Conservation (phyloP, 2,888 invertebrate species). For the Tinea semifulvella region DNA sequence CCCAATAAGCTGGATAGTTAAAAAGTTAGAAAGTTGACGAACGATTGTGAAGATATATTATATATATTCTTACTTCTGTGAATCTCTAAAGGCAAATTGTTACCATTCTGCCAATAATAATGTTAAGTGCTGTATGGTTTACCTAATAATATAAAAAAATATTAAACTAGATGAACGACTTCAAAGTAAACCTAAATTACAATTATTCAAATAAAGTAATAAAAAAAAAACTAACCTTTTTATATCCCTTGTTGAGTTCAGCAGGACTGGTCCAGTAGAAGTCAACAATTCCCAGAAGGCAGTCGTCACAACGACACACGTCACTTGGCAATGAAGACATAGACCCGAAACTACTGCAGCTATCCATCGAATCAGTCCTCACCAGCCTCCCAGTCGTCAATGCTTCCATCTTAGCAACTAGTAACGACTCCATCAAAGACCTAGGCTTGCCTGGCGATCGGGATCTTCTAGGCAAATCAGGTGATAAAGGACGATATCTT, state of each 20-base stretch:
- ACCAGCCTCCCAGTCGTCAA: conserved; percentile 68
- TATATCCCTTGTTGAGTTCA: conserved; percentile 59
- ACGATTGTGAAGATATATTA: no score
- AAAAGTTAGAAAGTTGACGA: no score
- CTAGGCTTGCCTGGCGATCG: conserved; percentile 70
- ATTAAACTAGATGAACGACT: no score
- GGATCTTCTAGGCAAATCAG: conserved; percentile 50
- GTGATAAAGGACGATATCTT: conserved; percentile 45
- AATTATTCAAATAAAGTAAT: conserved; percentile 2
- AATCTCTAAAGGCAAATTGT: no score
- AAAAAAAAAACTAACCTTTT: conserved; percentile 65
- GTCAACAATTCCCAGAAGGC: conserved; percentile 83
- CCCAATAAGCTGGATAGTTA: no score
- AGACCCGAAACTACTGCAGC: conserved; percentile 75
- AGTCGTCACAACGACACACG: conserved; percentile 85
- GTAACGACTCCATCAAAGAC: conserved; percentile 81
- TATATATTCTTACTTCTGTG: no score
- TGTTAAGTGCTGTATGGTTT: no score
- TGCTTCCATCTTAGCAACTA: conserved; percentile 85
- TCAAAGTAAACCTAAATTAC: no score
- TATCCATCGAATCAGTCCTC: conserved; percentile 81
- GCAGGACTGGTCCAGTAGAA: conserved; percentile 68
- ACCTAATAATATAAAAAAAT: no score
- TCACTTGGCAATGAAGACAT: conserved; percentile 75
- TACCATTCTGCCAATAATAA: no score